Evolutionary conservation across 2,113 vertebrate species (phyloP).

Genomic region (Odontophorus gujanensis): DNA sequence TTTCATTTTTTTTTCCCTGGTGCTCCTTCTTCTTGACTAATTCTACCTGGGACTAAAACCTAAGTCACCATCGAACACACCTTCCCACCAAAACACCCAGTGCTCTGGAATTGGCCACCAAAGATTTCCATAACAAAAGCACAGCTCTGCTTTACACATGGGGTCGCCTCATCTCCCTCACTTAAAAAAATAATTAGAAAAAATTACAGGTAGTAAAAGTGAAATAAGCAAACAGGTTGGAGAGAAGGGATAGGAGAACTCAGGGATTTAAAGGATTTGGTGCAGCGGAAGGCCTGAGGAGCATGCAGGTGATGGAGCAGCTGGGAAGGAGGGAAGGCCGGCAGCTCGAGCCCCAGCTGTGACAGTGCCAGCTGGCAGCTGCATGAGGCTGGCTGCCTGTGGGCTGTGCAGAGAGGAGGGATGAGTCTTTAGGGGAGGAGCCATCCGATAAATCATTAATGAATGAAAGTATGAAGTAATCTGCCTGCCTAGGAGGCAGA

Average conservation of each 20-base stretch:
- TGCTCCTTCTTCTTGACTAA: not conserved
- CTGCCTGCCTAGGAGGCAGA: slow-evolving; percentile 55
- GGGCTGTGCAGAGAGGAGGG: slow-evolving; percentile 33
- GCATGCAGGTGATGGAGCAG: not conserved
- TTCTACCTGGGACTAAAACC: slow-evolving; percentile 13
- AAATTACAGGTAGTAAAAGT: not conserved
- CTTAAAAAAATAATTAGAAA: not conserved
- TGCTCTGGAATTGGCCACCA: not conserved
- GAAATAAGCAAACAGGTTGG: not conserved
- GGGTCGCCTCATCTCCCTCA: not conserved
- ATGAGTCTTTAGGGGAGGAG: slow-evolving; percentile 60
- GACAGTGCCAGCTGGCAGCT: slow-evolving; percentile 43
- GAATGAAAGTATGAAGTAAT: slow-evolving; percentile 63
- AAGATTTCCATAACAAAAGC: not conserved
- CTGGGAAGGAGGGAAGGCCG: not conserved
- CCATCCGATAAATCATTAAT: slow-evolving; percentile 67
- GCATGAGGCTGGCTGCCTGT: not conserved
- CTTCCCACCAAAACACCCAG: not conserved
- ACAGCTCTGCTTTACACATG: not conserved
- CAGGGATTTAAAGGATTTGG: not conserved
- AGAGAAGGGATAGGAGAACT: not conserved
- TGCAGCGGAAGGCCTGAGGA: not conserved
- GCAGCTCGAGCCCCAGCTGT: not conserved
- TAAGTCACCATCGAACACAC: not conserved
- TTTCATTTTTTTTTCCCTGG: slow-evolving; percentile 27